Base-by-base conservation (phyloP, 2,888 invertebrate genomes). In the Heliconius ismenius region DNA sequence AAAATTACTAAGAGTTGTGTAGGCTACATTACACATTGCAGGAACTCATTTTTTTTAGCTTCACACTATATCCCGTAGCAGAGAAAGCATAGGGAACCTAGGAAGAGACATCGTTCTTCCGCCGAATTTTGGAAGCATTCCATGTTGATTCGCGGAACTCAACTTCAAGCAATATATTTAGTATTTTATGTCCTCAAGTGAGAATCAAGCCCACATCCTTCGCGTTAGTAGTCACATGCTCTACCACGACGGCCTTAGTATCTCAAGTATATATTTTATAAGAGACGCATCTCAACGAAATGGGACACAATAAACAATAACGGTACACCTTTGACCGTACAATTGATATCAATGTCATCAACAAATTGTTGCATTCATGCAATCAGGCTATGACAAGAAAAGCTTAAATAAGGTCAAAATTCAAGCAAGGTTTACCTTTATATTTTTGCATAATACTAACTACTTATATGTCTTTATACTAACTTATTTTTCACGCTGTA, bases 311-410 rank as follows among this genome's bases (percentile, higher is more conserved):
- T 60, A 39, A 60, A 43, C 32, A 26, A 36, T 58, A 72, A 65
- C 72, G 54, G 75, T 36, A 69, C 60, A 39, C 75, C 43, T 69
- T 62, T 24, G 43, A 15, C 28, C 32, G 6, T 69, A 49, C 21
- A 67, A 74, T 74, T 36, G 49, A 39, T 78, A 79, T 79, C 79
- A 76, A 75, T 43, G 36, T 58, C 74, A 74, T 58, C 74, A 72
- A 77, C 60, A 73, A 67, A 24, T 43, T 73, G 76, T 74, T 65
- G n/a, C 21, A 58, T 39, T 58, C 62, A 64, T 10, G 10, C 58
- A 58, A 58, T 58, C n/a, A 58, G 49, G 32, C 74, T 24, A 39
- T 58, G 76, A 63, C 74, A 36, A 73, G 63, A 74, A 77, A 75
- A 74, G 75, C 32, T 63, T 64, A 69, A 11, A 63, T n/a, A 36